Base-by-base conservation (phyloP, 2,797 vertebrate genomes). In the Agapornis canus region DNA sequence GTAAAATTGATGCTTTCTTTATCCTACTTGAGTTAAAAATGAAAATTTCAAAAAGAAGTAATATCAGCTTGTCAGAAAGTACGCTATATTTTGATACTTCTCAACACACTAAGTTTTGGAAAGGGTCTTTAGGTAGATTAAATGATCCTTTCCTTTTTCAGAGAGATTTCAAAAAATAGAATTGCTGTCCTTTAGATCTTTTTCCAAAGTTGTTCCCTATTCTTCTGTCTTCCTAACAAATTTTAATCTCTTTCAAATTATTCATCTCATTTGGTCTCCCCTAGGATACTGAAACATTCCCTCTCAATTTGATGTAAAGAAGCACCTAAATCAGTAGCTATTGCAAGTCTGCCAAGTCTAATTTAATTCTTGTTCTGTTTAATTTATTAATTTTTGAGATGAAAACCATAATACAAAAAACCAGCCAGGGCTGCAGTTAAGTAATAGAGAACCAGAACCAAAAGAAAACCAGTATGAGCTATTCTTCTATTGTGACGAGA, bases 291-390 rank as follows among this genome's bases (percentile, higher is more conserved):
- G 80, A 90, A 91, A 83, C 42, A 73, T 93, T 87, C 76, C 68
- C 9, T 91, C 89, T 96, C 89, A 92, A 86, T 87, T 83, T 88
- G 69, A 80, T 86, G 49, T 64, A 27, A 80, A 77, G 51, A 92
- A 96, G 86, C 79, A 82, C 69, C 83, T 93, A 91, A 94, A 95
- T 96, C 83, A 86, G 64, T 83, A 83, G 54, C 80, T 93, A 88
- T 82, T 92, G 90, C 79, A 61, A 91, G 54, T 42, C 47, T 94
- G 86, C 68, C 76, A 92, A 92, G 52, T 77, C 61, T 95, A 82
- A 89, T 96, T 95, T 94, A 72, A 65, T 94, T 95, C 94, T 94
- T 94, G 32, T 94, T 91, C 80, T 86, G 47, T 90, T 95, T 95
- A 94, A 96, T 96, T 97, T 94, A 88, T 92, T 84, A 81, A 94